Conservation (phyloP, 2,797 vertebrate genomes). For the Channallabes apus region DNA sequence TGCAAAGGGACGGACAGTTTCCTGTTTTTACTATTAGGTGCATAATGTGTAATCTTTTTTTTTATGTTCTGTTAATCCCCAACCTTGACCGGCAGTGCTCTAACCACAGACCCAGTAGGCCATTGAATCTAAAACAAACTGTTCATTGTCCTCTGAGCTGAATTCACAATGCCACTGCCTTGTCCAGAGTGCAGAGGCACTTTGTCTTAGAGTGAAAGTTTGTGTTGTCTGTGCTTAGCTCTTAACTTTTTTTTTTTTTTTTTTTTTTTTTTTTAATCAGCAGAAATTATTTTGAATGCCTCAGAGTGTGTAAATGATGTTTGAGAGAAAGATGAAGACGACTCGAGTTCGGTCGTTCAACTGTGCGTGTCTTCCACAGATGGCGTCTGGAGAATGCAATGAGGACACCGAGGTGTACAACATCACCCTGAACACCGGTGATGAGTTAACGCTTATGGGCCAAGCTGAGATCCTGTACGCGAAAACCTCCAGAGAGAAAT, state of each 20-base stretch:
- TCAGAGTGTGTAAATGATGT: not conserved
- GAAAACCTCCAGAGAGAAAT: slow-evolving; percentile 93
- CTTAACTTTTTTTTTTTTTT: no score
- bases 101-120: slow-evolving; percentile 17
- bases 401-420: slow-evolving; percentile 98
- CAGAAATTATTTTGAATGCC: slow-evolving; percentile 18
- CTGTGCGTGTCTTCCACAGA: slow-evolving; percentile 68
- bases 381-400: slow-evolving; percentile 96
- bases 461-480: slow-evolving; percentile 98
- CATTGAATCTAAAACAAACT: slow-evolving; percentile 31
- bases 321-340: not conserved
- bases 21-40: slow-evolving; percentile 1
- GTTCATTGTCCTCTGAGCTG: slow-evolving; percentile 39
- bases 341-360: not conserved
- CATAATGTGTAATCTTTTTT: slow-evolving; percentile 16
- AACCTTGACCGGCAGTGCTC: slow-evolving; percentile 31
- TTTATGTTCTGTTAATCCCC: slow-evolving; percentile 22
- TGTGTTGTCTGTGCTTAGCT: slow-evolving; percentile 26
- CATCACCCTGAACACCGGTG: slow-evolving; percentile 92
- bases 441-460: slow-evolving; percentile 97
- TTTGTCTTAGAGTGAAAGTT: slow-evolving; percentile 43
- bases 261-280: no score
- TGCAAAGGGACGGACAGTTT: not conserved
- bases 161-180: slow-evolving; percentile 37
- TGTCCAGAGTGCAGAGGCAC: slow-evolving; percentile 17